Evolutionary conservation across 2,797 vertebrate genomes (phyloP), one percentile per base, ranked within the genome.

Genomic region (Eupleurogrammus muticus): DNA sequence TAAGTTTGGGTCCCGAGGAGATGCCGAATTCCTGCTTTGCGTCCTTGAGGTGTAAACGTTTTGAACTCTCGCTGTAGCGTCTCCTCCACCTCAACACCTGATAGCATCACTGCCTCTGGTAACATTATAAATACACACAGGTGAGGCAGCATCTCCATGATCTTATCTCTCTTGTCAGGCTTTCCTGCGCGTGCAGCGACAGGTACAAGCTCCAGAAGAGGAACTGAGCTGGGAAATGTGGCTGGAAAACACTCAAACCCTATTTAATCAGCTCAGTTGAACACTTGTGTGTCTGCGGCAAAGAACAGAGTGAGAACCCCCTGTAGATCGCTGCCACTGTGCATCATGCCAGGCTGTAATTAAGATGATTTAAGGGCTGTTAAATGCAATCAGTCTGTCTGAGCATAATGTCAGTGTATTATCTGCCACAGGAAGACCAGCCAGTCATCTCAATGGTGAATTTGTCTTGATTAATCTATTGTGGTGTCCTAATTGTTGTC

Each of bases 301-400:
- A 79, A 77, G 56, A 66, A 48, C 16, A 23, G 28, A 67, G 58
- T 64, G 49, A 19, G 13, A 70, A 61, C 60, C 35, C 62, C 68
- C 68, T 71, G 68, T 51, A 63, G 65, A 44, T 65, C 42, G 28
- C 49, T 72, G 77, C 64, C 66, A 80, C 61, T 71, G 62, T 70
- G 76, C n/a, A 10, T 69, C 35, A 75, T 71, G 80, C 75, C 72
- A 87, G 71, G 64, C 65, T 28, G 28, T 83, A 87, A 91, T 87
- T 81, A 85, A 61, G 53, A 80, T 87, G 84, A 90, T 89, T 90
- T 85, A 87, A 47, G 69, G 72, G 51, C 64, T 83, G 75, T 85
- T 88, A 69, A 82, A 70, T 62, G 32, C 62, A 82, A 83, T 85
- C 70, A 81, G 61, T 78, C 48, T 79, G 63, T 75, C 59, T 80